Conservation (phyloP, 2,888 invertebrate genomes). For the Balanococcus diminutus region DNA sequence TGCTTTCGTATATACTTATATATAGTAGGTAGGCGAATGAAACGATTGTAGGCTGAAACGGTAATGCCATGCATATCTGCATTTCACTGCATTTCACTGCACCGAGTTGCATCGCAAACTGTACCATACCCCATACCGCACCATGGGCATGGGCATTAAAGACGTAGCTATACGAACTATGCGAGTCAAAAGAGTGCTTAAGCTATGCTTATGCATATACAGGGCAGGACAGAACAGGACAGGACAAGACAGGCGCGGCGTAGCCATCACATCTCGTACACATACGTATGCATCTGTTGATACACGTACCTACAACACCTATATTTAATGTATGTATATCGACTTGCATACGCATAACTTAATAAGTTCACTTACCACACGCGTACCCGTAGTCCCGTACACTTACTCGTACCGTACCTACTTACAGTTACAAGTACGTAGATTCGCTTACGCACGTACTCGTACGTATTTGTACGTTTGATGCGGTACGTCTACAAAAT, state of each 20-base stretch:
- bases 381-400: not conserved
- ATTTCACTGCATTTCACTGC: too few relatives aligned
- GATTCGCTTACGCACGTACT: not conserved
- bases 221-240: too few relatives aligned
- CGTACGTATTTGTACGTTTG: not conserved
- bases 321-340: too few relatives aligned
- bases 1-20: not conserved
- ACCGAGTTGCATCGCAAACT: too few relatives aligned
- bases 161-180: too few relatives aligned
- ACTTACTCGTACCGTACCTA: not conserved
- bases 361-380: too few relatives aligned
- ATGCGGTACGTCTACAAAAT: not conserved
- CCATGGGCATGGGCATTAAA: too few relatives aligned
- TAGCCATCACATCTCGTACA: too few relatives aligned
- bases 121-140: not conserved
- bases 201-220: too few relatives aligned
- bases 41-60: conserved; percentile 36
- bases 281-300: not conserved
- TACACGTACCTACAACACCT: too few relatives aligned
- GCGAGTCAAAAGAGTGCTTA: too few relatives aligned
- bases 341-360: conserved; percentile 12
- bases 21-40: conserved; percentile 26
- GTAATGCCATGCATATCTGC: not conserved
- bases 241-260: not conserved
- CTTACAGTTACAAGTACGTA: not conserved